Percentiles rank a stretch among this genome's conserved stretches.
These are phyloP conservation scores for Pitta sordida DNA, from an alignment of 2,113 vertebrate genomes.

Conservation along the genomic window DNA sequence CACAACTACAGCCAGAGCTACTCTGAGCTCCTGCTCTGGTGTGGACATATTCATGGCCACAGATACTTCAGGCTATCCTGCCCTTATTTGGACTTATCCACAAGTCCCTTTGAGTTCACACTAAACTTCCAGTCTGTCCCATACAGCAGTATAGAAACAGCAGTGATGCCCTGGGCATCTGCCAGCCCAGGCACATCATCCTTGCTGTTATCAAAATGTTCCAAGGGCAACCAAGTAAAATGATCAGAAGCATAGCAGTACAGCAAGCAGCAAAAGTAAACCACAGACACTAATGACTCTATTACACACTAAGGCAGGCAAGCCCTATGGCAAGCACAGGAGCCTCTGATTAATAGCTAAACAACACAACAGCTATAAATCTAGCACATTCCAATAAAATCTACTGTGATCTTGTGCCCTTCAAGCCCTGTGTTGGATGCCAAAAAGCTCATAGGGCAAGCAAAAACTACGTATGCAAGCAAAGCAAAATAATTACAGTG, in stretches of 20 bases:
- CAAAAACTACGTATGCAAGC: accelerated
- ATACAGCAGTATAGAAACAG: neutral
- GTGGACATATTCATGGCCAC: neutral
- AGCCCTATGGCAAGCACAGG: neutral
- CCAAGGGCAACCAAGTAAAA: neutral
- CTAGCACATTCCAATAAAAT: neutral
- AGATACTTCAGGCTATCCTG: accelerated
- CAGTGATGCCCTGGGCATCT: neutral
- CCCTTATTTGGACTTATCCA: neutral
- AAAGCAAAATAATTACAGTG: neutral
- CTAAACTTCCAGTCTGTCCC: neutral
- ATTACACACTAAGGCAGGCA: neutral
- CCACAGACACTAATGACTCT: neutral
- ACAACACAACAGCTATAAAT: neutral
- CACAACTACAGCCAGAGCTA: neutral
- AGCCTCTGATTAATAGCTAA: neutral
- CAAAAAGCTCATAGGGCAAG: neutral
- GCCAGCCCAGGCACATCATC: neutral
- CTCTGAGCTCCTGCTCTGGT: neutral
- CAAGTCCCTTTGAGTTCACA: too few relatives aligned
- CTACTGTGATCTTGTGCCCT: neutral
- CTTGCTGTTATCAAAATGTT: neutral
- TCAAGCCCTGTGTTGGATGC: neutral
- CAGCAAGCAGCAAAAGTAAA: neutral
- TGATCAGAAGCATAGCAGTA: neutral